A percentile compares a stretch with the other conserved stretches of the same genome.
phyloP scores from a whole-genome alignment of 2,113 vertebrate species.

The Ciconia stormi region DNA sequence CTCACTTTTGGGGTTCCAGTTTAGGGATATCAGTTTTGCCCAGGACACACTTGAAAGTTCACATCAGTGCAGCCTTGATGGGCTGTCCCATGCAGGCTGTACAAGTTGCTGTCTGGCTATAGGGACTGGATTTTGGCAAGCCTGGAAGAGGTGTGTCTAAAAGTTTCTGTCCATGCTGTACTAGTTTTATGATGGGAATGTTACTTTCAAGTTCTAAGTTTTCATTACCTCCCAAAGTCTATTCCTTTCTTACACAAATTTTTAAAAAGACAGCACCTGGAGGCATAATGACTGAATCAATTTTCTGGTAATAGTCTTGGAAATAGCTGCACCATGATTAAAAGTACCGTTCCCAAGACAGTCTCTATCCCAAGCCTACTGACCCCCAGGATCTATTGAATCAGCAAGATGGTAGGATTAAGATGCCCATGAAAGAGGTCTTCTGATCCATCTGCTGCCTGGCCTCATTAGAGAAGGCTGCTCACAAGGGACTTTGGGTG shows the following conservation, averaged over 20 bases:
- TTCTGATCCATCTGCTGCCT: not conserved
- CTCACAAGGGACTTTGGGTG: not conserved
- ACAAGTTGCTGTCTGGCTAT: accelerated
- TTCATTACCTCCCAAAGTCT: not conserved
- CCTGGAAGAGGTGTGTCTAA: not conserved
- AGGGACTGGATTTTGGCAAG: not conserved
- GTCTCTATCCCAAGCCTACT: not conserved
- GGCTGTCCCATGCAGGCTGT: not conserved
- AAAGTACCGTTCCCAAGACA: not conserved
- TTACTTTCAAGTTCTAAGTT: not conserved
- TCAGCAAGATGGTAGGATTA: not conserved
- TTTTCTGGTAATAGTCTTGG: not conserved
- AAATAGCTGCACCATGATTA: not conserved
- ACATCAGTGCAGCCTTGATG: accelerated
- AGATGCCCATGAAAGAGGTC: not conserved
- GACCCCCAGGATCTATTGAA: not conserved
- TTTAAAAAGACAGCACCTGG: not conserved
- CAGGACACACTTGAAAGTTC: not conserved
- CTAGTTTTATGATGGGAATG: not conserved
- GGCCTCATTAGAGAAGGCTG: not conserved
- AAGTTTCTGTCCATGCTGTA: not conserved
- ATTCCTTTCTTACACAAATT: not conserved
- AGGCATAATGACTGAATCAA: not conserved
- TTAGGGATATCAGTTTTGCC: not conserved
- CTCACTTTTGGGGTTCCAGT: not conserved